Conservation (phyloP, 1,140 invertebrate species). For the Anastrepha ludens region DNA sequence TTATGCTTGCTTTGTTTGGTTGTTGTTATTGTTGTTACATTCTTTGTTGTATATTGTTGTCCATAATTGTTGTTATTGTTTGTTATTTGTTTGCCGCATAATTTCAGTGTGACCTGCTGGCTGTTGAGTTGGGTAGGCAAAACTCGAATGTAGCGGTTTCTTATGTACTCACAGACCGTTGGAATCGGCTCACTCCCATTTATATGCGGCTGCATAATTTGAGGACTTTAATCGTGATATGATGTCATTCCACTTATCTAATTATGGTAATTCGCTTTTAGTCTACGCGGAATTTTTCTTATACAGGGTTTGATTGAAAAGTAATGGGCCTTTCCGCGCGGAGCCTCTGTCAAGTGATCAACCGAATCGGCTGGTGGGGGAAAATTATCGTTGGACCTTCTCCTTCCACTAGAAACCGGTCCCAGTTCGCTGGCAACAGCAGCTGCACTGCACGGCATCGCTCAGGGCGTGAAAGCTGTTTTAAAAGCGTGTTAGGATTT, state of each 20-base stretch:
- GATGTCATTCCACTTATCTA: background rate
- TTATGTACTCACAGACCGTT: background rate
- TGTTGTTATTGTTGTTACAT: background rate
- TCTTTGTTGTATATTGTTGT: background rate
- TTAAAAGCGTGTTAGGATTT: no score
- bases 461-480: no score
- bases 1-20: background rate
- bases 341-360: no score
- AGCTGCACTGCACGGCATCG: no score
- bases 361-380: no score
- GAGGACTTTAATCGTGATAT: background rate
- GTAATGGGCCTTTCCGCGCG: no score
- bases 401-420: no score
- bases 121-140: background rate
- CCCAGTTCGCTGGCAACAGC: no score
- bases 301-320: no score
- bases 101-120: background rate
- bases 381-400: no score
- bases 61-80: slow-evolving; percentile 39
- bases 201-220: background rate
- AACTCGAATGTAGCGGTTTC: background rate
- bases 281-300: no score
- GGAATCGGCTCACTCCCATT: background rate
- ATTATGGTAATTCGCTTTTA: no score
- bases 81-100: background rate